phyloP scores from a whole-genome alignment of 2,797 vertebrate species.

The Macroramphosus scolopax region DNA sequence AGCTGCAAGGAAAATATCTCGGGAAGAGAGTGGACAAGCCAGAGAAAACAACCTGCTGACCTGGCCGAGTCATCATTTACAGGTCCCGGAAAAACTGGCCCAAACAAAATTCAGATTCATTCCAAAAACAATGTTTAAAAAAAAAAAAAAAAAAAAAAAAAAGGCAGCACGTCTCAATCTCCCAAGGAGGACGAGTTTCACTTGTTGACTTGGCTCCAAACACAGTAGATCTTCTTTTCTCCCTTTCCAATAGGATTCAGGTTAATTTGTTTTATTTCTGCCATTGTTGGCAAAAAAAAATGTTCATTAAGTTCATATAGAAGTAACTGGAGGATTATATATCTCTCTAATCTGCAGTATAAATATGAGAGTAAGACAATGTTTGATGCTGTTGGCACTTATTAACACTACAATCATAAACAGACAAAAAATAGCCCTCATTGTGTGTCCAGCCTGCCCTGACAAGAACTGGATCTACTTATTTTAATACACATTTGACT shows the following conservation, averaged over 20 bases:
- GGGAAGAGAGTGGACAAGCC: conserved; percentile 69
- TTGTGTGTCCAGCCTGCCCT: too few relatives aligned
- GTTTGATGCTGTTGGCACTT: conserved; percentile 1
- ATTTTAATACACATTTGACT: too few relatives aligned
- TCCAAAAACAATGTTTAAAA: background rate
- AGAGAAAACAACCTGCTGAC: conserved; percentile 76
- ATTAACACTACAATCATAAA: background rate
- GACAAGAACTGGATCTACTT: too few relatives aligned
- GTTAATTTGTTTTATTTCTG: too few relatives aligned
- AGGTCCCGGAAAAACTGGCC: conserved; percentile 64
- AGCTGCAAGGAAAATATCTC: conserved; percentile 76
- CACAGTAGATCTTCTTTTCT: too few relatives aligned
- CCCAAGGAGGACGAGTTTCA: background rate
- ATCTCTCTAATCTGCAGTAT: background rate
- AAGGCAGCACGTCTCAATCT: background rate
- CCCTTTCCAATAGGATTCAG: too few relatives aligned
- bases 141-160: conserved; percentile 26
- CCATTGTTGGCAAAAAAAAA: too few relatives aligned
- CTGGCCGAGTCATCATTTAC: conserved; percentile 71
- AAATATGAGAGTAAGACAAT: too few relatives aligned
- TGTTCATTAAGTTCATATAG: too few relatives aligned
- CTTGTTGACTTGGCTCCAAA: too few relatives aligned
- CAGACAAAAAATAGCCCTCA: too few relatives aligned
- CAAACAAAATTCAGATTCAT: conserved; percentile 60
- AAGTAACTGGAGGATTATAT: background rate